Evolutionary conservation across 2,113 vertebrate genomes (phyloP).

Genomic region (Atlantisia rogersi): DNA sequence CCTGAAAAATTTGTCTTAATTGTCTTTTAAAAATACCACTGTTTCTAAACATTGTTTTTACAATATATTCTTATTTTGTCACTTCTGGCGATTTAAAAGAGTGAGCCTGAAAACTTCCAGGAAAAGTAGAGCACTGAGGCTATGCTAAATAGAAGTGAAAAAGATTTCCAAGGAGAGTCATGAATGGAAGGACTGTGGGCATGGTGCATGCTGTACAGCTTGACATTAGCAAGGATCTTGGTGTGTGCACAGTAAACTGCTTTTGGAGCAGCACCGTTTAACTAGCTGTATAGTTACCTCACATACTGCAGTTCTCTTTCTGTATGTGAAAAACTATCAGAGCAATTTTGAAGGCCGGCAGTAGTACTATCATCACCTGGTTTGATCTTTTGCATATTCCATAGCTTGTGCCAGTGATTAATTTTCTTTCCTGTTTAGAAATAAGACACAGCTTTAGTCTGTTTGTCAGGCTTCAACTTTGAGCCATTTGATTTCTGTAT

Average conservation of each 20-base stretch:
- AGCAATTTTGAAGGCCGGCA: background rate
- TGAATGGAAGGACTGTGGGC: background rate
- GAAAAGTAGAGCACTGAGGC: background rate
- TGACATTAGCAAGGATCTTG: background rate
- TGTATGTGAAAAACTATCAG: background rate
- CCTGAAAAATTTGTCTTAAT: background rate
- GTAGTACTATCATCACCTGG: background rate
- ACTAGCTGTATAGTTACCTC: background rate
- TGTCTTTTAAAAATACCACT: background rate
- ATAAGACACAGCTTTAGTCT: background rate
- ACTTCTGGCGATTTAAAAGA: background rate
- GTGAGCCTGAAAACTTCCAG: background rate
- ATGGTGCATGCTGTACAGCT: accelerated
- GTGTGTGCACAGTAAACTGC: background rate
- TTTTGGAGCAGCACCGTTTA: background rate
- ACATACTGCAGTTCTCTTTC: background rate
- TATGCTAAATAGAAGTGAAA: background rate
- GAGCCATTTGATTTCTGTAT: background rate
- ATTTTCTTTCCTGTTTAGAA: background rate
- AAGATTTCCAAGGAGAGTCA: background rate
- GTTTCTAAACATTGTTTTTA: background rate
- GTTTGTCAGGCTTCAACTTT: background rate
- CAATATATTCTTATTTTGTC: background rate
- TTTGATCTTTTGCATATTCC: background rate
- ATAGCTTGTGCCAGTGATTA: background rate